Conservation (phyloP, 2,888 invertebrate species). For the Digitonthophagus gazella region DNA sequence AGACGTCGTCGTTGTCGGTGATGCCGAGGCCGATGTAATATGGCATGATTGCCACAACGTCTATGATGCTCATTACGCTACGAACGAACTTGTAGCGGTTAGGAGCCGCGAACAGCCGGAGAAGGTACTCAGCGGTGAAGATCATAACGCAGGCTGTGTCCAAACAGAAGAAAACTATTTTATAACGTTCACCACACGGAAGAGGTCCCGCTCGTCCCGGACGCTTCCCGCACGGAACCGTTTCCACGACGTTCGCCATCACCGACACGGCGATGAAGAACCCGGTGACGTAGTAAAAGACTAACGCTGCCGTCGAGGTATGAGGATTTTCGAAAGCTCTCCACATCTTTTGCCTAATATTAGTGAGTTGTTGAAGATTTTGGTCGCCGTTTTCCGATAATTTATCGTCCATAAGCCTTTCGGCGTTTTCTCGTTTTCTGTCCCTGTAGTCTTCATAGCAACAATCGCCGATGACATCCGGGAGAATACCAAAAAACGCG, state of each 20-base stretch:
- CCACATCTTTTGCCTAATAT: conserved; percentile 97
- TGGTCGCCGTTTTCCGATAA: conserved; percentile 90
- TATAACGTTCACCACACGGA: conserved; percentile 96
- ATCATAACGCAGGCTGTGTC: conserved; percentile 99
- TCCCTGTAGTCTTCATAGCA: conserved; percentile 99
- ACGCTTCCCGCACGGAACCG: conserved; percentile 88
- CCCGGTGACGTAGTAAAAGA: conserved; percentile 99
- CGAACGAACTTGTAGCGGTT: conserved; percentile 96
- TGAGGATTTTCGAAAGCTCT: conserved; percentile 99
- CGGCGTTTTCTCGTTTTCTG: conserved; percentile 97
- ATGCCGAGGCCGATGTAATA: conserved; percentile 98
- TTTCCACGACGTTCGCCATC: conserved; percentile 98
- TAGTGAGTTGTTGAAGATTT: conserved; percentile 81
- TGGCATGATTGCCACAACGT: conserved; percentile 98
- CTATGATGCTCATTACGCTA: conserved; percentile 99
- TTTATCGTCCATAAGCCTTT: conserved; percentile 96
- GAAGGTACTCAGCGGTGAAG: conserved; percentile 96
- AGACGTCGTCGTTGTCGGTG: conserved; percentile 97
- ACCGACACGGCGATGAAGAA: conserved; percentile 99
- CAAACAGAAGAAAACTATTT: conserved; percentile 97
- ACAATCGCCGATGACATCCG: conserved; percentile 97
- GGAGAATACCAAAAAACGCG: conserved; percentile 97
- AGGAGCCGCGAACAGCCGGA: conserved; percentile 96
- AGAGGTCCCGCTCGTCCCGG: conserved; percentile 83
- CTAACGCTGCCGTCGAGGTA: conserved; percentile 97